Conservation (phyloP, 2,113 vertebrate genomes). For the Ifrita kowaldi region DNA sequence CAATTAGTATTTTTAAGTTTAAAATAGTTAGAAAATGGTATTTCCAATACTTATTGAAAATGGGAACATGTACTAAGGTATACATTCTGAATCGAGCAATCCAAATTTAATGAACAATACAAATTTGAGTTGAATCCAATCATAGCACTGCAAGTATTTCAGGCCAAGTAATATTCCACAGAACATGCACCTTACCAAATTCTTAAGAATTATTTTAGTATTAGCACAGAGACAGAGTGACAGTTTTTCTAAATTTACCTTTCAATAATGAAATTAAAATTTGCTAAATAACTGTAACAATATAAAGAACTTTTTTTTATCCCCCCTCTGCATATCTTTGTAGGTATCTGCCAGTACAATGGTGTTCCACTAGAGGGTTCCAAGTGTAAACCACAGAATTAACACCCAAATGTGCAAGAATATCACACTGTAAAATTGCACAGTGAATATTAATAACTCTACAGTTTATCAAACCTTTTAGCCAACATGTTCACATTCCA, state of each 20-base stretch:
- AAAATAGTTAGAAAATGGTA: neutral
- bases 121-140: neutral
- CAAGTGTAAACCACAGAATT: neutral
- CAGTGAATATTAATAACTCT: neutral
- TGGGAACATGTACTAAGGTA: neutral
- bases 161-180: conserved; percentile 15
- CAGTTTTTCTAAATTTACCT: neutral
- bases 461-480: neutral
- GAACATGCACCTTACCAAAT: conserved; percentile 3
- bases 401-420: neutral
- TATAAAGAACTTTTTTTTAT: neutral
- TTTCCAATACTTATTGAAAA: neutral
- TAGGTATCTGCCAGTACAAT: neutral
- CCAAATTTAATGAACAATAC: neutral
- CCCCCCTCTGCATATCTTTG: neutral
- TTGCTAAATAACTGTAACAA: neutral
- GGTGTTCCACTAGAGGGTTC: rapidly evolving
- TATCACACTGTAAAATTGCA: neutral
- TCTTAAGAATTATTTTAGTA: neutral
- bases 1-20: neutral
- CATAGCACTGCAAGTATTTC: conserved; percentile 23
- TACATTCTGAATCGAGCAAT: neutral
- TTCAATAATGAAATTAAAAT: neutral
- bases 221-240: neutral
- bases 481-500: neutral